These are phyloP conservation scores for Poeciliopsis paucimaculata DNA, from an alignment of 2,797 vertebrate genomes.

Conservation along the genomic window DNA sequence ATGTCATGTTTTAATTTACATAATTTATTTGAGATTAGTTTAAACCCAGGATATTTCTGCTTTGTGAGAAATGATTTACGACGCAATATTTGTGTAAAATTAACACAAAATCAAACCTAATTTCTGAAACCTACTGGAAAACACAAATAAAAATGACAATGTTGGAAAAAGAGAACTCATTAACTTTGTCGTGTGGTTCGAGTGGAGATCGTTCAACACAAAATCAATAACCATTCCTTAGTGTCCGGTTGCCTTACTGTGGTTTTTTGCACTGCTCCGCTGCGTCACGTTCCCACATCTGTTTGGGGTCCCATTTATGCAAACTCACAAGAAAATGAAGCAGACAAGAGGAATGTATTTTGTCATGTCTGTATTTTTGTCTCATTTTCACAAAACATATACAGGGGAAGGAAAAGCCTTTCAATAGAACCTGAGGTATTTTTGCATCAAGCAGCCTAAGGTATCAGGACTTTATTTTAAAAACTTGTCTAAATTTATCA, in stretches of 20 bases:
- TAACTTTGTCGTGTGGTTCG: background rate
- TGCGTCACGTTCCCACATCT: constrained; percentile 35
- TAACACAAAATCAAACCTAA: background rate
- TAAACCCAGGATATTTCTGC: background rate
- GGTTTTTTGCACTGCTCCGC: constrained; percentile 17
- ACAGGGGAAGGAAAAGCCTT: constrained; percentile 87
- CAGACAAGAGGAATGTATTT: constrained; percentile 72
- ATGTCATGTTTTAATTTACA: background rate
- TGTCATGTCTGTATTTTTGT: constrained; percentile 85
- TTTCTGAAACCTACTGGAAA: background rate
- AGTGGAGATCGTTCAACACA: background rate
- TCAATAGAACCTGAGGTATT: constrained; percentile 90
- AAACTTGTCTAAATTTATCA: constrained; percentile 83
- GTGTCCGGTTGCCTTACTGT: background rate
- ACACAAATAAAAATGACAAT: background rate
- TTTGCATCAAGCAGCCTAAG: constrained; percentile 89
- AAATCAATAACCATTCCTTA: background rate
- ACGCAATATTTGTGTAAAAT: no score
- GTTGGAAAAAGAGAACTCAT: background rate
- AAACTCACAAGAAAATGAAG: constrained; percentile 50
- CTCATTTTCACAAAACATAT: constrained; percentile 88
- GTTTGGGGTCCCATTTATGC: constrained; percentile 3
- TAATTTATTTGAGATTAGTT: background rate
- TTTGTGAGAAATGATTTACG: background rate
- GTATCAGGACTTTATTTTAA: constrained; percentile 84